These are phyloP conservation scores for Leptoclinus maculatus DNA, from an alignment of 2,797 vertebrate genomes.

Conservation along the genomic window DNA sequence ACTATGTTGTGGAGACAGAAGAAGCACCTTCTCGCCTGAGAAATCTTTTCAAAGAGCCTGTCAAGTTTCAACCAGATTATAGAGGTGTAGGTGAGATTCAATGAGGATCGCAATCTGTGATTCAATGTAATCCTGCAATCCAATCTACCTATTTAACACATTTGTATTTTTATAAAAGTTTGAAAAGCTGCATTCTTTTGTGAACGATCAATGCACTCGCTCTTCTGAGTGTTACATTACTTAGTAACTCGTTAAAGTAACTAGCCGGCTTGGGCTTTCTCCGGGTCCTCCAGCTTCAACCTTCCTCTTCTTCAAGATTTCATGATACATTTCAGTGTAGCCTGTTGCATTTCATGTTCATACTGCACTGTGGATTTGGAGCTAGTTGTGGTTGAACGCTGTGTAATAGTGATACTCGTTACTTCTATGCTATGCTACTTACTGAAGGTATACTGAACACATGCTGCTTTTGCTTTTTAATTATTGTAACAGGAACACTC, in stretches of 20 bases:
- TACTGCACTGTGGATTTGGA: background rate
- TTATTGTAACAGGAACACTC: too few species aligned
- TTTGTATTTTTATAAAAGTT: too few species aligned
- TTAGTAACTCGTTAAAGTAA: background rate
- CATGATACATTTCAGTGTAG: background rate
- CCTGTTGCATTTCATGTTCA: background rate
- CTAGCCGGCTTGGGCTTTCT: background rate
- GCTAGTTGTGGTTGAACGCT: too few species aligned
- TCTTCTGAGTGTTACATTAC: background rate
- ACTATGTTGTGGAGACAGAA: slow-evolving; percentile 53
- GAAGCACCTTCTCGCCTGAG: slow-evolving; percentile 18
- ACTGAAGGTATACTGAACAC: too few species aligned
- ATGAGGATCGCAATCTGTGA: background rate
- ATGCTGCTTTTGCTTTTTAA: too few species aligned
- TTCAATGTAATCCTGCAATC: background rate
- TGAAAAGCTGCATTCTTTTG: background rate
- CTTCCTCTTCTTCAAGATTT: background rate
- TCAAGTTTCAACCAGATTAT: background rate
- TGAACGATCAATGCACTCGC: background rate
- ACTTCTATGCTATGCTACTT: too few species aligned
- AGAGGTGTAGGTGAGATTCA: background rate
- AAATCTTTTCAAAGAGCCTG: background rate
- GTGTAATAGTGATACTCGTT: too few species aligned
- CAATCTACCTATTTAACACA: background rate
- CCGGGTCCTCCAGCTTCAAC: background rate